Conservation (phyloP, 92 coral and sea anemone species). For the Epizoanthus illoricatus region DNA sequence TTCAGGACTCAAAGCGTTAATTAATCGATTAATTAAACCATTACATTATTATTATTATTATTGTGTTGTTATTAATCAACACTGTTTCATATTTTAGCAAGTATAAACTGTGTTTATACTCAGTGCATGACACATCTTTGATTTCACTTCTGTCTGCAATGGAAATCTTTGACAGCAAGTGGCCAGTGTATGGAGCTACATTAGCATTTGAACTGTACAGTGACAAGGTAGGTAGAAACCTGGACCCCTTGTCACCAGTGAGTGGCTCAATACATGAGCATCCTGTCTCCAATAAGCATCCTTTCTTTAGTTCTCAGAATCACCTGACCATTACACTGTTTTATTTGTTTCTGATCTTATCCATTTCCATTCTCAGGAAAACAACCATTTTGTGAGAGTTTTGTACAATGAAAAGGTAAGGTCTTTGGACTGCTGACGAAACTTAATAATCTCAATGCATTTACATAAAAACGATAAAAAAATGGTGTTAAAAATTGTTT, state of each 20-base stretch:
- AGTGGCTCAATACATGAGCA: too few species aligned
- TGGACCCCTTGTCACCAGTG: too few species aligned
- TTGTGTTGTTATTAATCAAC: conserved; percentile 25
- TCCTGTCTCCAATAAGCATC: too few species aligned
- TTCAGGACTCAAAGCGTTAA: too few species aligned
- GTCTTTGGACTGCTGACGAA: background rate
- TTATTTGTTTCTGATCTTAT: background rate
- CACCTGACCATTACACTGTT: background rate
- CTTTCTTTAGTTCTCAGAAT: background rate
- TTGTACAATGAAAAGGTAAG: conserved; percentile 84
- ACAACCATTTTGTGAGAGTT: conserved; percentile 69
- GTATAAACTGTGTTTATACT: conserved; percentile 76
- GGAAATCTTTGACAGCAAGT: conserved; percentile 63
- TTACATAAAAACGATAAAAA: background rate
- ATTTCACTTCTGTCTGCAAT: conserved; percentile 64
- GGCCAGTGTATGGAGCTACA: conserved; percentile 89
- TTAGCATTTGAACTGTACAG: conserved; percentile 81
- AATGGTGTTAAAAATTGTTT: background rate
- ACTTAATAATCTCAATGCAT: background rate
- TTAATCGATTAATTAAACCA: too few species aligned
- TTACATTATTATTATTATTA: too few species aligned
- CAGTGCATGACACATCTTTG: conserved; percentile 85
- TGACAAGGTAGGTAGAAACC: conserved; percentile 59
- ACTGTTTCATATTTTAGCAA: conserved; percentile 34
- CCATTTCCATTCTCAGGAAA: conserved; percentile 53